Conservation (phyloP, 2,797 vertebrate species). For the Cephalopachus bancanus region DNA sequence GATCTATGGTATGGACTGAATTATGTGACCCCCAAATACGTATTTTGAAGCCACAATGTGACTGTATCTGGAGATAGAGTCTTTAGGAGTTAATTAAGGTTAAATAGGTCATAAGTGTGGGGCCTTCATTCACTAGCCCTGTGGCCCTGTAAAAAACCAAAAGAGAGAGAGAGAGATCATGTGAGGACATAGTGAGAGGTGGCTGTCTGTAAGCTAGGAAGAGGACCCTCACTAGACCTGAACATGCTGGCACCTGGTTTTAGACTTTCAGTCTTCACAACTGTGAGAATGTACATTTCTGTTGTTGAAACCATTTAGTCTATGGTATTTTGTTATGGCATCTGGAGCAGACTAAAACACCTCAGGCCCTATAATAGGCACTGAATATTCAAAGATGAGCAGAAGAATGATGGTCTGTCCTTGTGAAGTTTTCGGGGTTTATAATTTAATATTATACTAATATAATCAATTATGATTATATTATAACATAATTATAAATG, state of each 20-base stretch:
- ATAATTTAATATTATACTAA: neutral
- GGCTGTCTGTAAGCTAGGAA: neutral
- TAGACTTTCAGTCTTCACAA: neutral
- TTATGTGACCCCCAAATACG: neutral
- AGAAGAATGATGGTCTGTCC: neutral
- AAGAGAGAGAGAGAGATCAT: neutral
- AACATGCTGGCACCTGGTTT: neutral
- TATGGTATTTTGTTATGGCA: neutral
- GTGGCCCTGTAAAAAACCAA: neutral
- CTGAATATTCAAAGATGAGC: neutral
- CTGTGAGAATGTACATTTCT: neutral
- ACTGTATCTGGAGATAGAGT: neutral
- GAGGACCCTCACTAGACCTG: neutral
- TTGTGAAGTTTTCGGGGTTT: conserved; percentile 38
- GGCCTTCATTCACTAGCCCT: neutral
- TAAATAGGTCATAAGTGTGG: conserved; percentile 1
- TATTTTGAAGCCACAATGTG: neutral
- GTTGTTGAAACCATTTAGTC: neutral
- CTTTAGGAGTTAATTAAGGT: neutral
- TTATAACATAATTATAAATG: neutral
- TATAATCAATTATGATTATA: neutral
- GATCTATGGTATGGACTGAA: neutral
- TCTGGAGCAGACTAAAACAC: neutral
- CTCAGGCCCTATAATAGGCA: neutral
- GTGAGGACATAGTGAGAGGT: neutral